Evolutionary conservation across 2,888 invertebrate species (phyloP).

Genomic region (Anodontia alba): DNA sequence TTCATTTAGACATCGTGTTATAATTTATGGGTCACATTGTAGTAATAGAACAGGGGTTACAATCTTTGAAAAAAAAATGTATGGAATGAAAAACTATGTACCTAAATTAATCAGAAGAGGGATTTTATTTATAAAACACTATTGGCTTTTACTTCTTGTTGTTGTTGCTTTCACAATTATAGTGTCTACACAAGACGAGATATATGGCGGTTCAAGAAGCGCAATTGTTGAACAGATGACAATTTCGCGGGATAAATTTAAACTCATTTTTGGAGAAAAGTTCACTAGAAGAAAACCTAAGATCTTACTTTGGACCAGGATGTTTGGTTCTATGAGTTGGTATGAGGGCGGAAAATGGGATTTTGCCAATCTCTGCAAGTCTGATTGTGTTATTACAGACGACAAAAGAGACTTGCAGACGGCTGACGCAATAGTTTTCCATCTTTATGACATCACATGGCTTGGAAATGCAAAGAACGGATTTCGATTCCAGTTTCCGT

Average conservation of each 20-base stretch:
- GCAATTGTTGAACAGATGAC: no score
- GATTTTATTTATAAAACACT: no score
- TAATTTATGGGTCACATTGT: no score
- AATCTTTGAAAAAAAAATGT: no score
- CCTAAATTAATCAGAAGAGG: no score
- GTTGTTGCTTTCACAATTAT: no score
- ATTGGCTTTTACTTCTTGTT: no score
- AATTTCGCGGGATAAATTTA: background rate
- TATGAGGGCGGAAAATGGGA: conserved; percentile 31
- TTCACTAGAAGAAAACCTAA: conserved; percentile 5
- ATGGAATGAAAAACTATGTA: no score
- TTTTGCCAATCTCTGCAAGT: background rate
- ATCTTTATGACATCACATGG: conserved; percentile 38
- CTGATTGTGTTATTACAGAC: conserved; percentile 26
- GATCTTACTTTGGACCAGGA: conserved; percentile 41
- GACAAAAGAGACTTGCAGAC: conserved; percentile 26
- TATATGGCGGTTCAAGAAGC: no score
- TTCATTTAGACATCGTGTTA: no score
- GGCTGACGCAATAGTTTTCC: conserved; percentile 43
- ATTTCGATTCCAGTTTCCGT: conserved; percentile 23
- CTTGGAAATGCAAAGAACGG: background rate
- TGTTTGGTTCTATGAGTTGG: conserved; percentile 46
- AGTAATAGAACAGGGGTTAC: no score
- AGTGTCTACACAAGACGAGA: no score
- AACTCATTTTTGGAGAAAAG: background rate